Evolutionary conservation across 2,113 vertebrate genomes (phyloP).

Genomic region (Riparia riparia): DNA sequence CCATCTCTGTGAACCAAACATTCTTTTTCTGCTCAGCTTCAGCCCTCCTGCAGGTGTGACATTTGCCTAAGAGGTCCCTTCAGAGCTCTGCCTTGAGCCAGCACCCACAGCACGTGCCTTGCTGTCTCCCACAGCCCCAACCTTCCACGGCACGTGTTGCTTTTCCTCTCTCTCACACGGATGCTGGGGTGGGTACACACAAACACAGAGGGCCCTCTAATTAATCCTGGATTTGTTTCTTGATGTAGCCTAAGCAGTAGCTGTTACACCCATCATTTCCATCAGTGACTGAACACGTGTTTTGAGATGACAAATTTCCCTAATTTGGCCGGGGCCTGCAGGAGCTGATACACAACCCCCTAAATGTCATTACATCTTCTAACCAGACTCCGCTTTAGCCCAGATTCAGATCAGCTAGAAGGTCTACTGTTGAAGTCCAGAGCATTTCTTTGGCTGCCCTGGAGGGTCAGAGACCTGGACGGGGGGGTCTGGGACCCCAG

Average conservation of each 20-base stretch:
- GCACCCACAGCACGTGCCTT: fast-evolving
- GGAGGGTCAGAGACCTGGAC: too few species aligned
- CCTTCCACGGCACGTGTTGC: not conserved
- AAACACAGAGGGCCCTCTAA: not conserved
- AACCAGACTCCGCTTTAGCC: not conserved
- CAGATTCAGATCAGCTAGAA: not conserved
- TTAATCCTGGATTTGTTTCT: not conserved
- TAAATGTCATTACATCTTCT: not conserved
- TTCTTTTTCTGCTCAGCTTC: not conserved
- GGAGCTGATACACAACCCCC: not conserved
- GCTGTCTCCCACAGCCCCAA: not conserved
- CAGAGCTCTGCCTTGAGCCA: not conserved
- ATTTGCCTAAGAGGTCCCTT: not conserved
- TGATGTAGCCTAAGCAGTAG: not conserved
- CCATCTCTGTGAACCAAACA: not conserved
- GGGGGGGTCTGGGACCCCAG: too few species aligned
- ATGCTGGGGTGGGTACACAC: not conserved
- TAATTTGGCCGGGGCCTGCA: not conserved
- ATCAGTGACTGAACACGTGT: not conserved
- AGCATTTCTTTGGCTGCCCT: too few species aligned
- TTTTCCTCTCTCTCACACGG: not conserved
- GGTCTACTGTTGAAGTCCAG: not conserved
- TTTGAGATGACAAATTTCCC: not conserved
- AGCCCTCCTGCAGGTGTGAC: not conserved
- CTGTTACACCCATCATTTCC: not conserved